phyloP scores from a whole-genome alignment of 2,113 vertebrate genomes.

The Phylloscopus trochiloides region DNA sequence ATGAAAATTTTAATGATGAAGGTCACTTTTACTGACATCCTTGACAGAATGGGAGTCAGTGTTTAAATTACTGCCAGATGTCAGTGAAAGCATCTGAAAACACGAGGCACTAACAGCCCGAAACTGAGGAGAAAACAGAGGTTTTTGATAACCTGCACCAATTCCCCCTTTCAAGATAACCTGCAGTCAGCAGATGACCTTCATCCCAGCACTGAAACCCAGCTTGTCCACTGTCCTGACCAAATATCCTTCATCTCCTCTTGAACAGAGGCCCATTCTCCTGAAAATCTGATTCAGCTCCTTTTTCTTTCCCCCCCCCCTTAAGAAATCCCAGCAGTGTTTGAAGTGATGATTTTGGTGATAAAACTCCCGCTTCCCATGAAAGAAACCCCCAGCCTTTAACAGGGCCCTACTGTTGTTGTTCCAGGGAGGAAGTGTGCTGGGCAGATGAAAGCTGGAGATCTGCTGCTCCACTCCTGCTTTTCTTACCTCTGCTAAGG shows the following conservation, averaged over 20 bases:
- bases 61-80: neutral
- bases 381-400: neutral
- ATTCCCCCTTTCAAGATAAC: neutral
- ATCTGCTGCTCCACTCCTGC: neutral
- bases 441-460: neutral
- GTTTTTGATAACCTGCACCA: neutral
- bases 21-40: neutral
- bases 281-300: neutral
- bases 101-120: neutral
- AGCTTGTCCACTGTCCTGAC: neutral
- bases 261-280: neutral
- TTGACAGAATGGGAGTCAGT: neutral
- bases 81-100: neutral
- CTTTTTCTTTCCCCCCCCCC: rapidly evolving
- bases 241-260: neutral
- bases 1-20: neutral
- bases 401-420: neutral
- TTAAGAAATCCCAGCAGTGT: neutral
- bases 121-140: neutral
- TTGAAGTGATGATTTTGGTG: neutral
- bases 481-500: neutral
- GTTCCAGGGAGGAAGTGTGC: neutral
- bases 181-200: neutral
- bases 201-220: neutral
- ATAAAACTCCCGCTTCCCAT: neutral